Conservation (phyloP, 2,113 vertebrate genomes). For the Corythornis vintsioides region DNA sequence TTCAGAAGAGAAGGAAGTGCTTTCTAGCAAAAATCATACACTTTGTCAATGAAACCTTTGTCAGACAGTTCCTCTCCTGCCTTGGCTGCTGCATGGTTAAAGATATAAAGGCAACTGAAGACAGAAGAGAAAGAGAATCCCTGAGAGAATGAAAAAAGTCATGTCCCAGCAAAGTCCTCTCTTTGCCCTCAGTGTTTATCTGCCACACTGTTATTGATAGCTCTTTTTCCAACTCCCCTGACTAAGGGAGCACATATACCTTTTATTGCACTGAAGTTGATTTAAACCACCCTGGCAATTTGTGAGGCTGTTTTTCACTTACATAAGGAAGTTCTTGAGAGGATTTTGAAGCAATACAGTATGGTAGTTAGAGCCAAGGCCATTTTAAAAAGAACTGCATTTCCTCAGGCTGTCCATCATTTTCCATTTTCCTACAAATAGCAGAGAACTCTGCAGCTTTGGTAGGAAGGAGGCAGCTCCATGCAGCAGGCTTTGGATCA, state of each 20-base stretch:
- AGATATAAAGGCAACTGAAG: slow-evolving; percentile 57
- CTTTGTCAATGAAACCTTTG: slow-evolving; percentile 78
- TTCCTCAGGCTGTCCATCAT: background rate
- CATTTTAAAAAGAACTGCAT: background rate
- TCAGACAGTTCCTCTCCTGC: slow-evolving; percentile 58
- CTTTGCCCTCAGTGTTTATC: slow-evolving; percentile 39
- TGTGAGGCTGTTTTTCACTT: background rate
- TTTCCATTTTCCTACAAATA: background rate
- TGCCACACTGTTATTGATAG: background rate
- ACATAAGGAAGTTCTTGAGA: background rate
- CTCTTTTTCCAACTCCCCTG: slow-evolving; percentile 44
- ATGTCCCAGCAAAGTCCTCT: slow-evolving; percentile 57
- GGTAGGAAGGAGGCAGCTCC: background rate
- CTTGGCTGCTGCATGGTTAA: slow-evolving; percentile 58
- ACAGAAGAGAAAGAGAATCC: slow-evolving; percentile 61
- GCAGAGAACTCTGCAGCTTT: background rate
- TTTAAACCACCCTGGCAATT: background rate
- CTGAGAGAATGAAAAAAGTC: slow-evolving; percentile 38
- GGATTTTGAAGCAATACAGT: background rate
- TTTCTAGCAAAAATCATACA: slow-evolving; percentile 75
- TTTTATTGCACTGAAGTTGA: background rate
- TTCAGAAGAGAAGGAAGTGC: slow-evolving; percentile 71
- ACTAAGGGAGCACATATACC: background rate
- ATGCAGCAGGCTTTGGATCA: background rate
- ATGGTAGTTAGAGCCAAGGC: background rate